Evolutionary conservation across 2,113 vertebrate species (phyloP), one percentile per base, ranked within the genome.

Genomic region (Passer montanus): DNA sequence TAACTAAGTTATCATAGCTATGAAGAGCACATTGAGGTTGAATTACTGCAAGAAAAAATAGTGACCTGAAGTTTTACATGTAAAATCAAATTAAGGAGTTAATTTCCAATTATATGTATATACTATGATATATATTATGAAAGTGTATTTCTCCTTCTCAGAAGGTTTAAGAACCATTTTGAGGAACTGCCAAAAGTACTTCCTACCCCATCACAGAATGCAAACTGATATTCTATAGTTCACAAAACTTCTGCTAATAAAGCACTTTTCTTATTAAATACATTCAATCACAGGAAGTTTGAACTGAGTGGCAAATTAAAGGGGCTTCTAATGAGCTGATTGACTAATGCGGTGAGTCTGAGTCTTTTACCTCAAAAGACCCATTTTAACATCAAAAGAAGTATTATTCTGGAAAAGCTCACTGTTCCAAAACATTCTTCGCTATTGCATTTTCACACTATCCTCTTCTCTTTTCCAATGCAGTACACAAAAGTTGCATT

Each of bases 251-350:
- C 95, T 89, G 87, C 52, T 93, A 91, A 81, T 78, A 41, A 41
- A 90, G 28, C 64, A 84, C 94, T 86, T 90, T 63, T 89, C 81
- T 80, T 86, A 55, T 50, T 69, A 78, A 75, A 92, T 91, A 82
- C 28, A 77, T 81, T 96, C 46, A 90, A 23, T 91, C 66, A 83
- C 26, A 68, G 49, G 83, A 87, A 92, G 24, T 93, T 85, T 92
- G 52, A 70, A 88, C 28, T 44, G 19, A 94, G 72, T 5, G 24
- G 70, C 46, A 52, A 89, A 91, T 90, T 83, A 72, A 92, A 96
- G 37, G 85, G 55, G 59, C 62, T 94, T 64, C 46, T 75, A 89
- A 35, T 60, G 52, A 90, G 43, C 63, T 96, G 74, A 72, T 41
- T 95, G 80, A 70, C 67, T 75, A 88, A 96, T 47, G 24, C 49